These are phyloP conservation scores for Zeuzera pyrina DNA, from an alignment of 2,888 invertebrate species.

Conservation along the genomic window DNA sequence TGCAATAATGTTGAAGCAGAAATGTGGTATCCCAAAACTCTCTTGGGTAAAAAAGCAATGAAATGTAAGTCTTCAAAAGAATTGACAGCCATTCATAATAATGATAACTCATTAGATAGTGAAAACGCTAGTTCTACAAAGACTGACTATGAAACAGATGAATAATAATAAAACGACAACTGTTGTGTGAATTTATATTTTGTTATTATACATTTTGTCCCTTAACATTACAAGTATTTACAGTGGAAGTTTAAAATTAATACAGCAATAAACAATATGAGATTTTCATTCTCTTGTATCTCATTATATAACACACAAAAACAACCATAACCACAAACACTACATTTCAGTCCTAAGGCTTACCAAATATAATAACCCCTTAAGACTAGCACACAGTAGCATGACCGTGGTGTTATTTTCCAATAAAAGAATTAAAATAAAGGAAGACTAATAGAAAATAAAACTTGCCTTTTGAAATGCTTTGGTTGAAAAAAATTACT, in stretches of 20 bases:
- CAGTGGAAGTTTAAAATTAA: conserved; percentile 48
- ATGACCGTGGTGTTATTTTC: neutral
- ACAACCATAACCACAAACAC: conserved; percentile 33
- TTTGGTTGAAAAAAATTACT: conserved; percentile 60
- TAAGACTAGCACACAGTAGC: too few relatives aligned
- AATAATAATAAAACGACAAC: conserved; percentile 28
- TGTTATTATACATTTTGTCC: conserved; percentile 65
- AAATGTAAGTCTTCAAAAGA: neutral
- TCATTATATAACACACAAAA: conserved; percentile 31
- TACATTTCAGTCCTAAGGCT: conserved; percentile 35
- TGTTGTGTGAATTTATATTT: conserved; percentile 59
- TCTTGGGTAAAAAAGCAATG: neutral
- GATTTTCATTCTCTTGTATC: conserved; percentile 44
- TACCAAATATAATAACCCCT: too few relatives aligned
- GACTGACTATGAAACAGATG: conserved; percentile 1
- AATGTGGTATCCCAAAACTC: conserved; percentile 3
- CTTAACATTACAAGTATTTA: conserved; percentile 63
- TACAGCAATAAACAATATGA: conserved; percentile 59
- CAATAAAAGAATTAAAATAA: conserved; percentile 19
- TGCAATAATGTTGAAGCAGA: too few relatives aligned
- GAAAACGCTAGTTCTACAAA: neutral
- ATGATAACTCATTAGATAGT: neutral
- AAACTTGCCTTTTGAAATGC: conserved; percentile 26
- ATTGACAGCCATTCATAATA: neutral
- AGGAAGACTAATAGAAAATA: conserved; percentile 51